Evolutionary conservation across 2,113 vertebrate genomes (phyloP), one percentile per base, ranked within the genome.

Genomic region (Indicator maculatus): DNA sequence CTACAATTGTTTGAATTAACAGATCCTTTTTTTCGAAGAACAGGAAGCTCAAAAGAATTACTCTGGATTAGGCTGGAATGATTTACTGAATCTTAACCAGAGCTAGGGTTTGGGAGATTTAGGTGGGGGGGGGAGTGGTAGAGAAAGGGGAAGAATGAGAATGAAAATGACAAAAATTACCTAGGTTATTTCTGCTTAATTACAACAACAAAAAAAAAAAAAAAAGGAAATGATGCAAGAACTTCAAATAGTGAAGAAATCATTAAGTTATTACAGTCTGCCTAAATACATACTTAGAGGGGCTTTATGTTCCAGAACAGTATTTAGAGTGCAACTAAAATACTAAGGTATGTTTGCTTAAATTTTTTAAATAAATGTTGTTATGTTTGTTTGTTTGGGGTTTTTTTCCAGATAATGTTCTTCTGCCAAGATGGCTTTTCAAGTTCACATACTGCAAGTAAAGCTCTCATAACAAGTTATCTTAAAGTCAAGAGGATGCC

Each of bases 261-360:
- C n/a, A 59, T 93, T 77, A 76, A 9, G 6, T 59, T 78, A n/a
- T 53, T 88, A 64, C 28, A 83, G 30, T 66, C 70, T 84, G 28
- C 71, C 67, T 90, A 81, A 88, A 82, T 56, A 58, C 94, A 60
- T 28, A 30, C 47, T 86, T 67, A 52, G 66, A 79, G 20, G 72
- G 74, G 47, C 53, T 90, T 92, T 71, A 52, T 80, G 74, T 66
- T 84, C 67, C 80, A 85, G 75, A 92, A 85, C 0, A 0, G 28
- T 72, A 23, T 88, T 95, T 87, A 81, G 95, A 95, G 85, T 83
- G 64, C 70, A 88, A 64, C 90, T 91, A 75, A 89, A 91, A 80
- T 88, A 70, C 83, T 85, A 81, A 87, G 63, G 44, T 47, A 26
- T 23, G 45, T 78, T 93, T 95, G 55, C 74, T 71, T 93, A 45